These are phyloP conservation scores for Clangula hyemalis DNA, from an alignment of 2,797 vertebrate species.

Conservation along the genomic window DNA sequence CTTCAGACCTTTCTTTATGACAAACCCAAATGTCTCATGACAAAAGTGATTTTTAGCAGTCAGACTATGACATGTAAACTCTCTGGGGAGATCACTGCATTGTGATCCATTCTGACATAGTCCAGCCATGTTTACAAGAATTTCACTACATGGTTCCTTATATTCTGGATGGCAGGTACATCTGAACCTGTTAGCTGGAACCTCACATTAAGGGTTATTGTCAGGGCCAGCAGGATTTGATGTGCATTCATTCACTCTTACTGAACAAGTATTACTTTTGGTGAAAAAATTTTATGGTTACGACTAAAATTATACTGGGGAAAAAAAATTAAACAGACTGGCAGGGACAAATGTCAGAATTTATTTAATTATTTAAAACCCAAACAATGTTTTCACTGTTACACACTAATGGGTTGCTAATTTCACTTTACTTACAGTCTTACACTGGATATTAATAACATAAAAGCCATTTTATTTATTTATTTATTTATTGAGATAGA, in stretches of 20 bases:
- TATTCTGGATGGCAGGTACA: constrained; percentile 77
- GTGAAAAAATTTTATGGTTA: neutral
- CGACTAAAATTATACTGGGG: neutral
- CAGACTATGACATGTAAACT: constrained; percentile 78
- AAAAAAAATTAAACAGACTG: neutral
- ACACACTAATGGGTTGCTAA: fast-evolving
- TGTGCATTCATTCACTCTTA: constrained; percentile 70
- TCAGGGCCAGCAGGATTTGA: constrained; percentile 75
- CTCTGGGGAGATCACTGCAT: constrained; percentile 71
- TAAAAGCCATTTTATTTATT: neutral
- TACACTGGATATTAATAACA: neutral
- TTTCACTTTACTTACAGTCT: neutral
- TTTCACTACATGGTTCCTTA: constrained; percentile 73
- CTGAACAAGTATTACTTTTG: constrained; percentile 74
- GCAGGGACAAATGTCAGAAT: neutral
- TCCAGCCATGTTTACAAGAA: constrained; percentile 74
- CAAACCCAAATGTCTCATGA: neutral
- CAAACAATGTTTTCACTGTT: neutral
- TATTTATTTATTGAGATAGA: neutral
- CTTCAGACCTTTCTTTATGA: constrained; percentile 13
- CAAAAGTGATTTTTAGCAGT: constrained; percentile 71
- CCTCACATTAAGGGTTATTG: constrained; percentile 76
- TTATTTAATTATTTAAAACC: neutral
- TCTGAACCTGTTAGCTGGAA: constrained; percentile 76
- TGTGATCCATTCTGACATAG: constrained; percentile 79